Percentiles rank a stretch among this genome's conserved stretches.
Conservation (phyloP, 1,140 invertebrate genomes). For the Gonioctena quinquepunctata region DNA sequence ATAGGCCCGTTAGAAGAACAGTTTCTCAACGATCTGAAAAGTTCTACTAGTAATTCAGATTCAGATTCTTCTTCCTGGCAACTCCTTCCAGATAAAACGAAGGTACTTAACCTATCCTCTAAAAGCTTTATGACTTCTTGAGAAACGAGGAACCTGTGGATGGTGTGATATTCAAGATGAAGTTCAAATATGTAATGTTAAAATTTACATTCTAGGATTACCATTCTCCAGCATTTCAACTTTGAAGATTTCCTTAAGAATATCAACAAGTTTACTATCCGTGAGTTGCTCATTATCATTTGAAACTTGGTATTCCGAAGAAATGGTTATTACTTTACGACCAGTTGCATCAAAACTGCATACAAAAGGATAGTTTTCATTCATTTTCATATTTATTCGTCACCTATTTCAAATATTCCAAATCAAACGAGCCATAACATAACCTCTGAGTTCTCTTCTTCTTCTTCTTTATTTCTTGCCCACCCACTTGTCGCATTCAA, state of each 20-base stretch:
- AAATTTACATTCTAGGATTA: background rate
- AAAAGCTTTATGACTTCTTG: slow-evolving; percentile 1
- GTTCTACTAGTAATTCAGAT: background rate
- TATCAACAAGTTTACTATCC: background rate
- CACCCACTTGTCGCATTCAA: no score
- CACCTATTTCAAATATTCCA: no score
- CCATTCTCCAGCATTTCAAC: background rate
- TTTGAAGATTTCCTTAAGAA: background rate
- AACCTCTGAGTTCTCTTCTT: no score
- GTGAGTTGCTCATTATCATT: background rate
- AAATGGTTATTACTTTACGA: background rate
- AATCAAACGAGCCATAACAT: no score
- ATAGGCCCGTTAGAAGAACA: background rate
- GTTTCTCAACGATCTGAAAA: slow-evolving; percentile 13
- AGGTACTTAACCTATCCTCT: background rate
- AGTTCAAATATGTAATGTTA: background rate
- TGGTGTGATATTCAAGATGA: background rate
- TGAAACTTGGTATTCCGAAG: background rate
- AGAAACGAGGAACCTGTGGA: background rate
- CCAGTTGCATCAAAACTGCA: background rate
- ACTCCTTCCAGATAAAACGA: background rate
- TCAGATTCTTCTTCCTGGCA: background rate
- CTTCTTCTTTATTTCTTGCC: no score
- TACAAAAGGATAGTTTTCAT: background rate
- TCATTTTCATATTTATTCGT: background rate